Conservation (phyloP, 2,888 invertebrate genomes). For the Tanypteryx hageni region DNA sequence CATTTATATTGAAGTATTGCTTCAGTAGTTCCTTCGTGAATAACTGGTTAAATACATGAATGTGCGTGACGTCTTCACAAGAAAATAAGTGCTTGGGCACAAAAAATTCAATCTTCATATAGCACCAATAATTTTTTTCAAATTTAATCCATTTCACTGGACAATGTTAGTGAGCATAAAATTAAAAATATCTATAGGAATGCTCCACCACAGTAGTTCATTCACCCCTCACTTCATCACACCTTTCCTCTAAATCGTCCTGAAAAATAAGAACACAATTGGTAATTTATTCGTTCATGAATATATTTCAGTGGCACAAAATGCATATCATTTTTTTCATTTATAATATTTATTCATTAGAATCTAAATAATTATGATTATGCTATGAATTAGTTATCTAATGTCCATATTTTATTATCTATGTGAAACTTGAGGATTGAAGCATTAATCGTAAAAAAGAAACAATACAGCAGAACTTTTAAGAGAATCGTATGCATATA, state of each 20-base stretch:
- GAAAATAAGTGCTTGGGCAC: slow-evolving; percentile 43
- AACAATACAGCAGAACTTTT: no score
- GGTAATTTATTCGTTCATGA: slow-evolving; percentile 47
- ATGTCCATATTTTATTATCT: no score
- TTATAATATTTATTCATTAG: no score
- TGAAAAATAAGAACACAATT: slow-evolving; percentile 74
- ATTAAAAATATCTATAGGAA: slow-evolving; percentile 7
- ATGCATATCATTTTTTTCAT: no score
- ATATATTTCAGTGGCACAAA: neutral
- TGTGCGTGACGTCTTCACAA: slow-evolving; percentile 28
- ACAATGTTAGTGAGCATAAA: slow-evolving; percentile 44
- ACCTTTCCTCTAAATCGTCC: slow-evolving; percentile 88
- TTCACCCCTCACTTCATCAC: slow-evolving; percentile 84
- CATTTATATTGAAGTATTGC: neutral
- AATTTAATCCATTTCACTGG: slow-evolving; percentile 10
- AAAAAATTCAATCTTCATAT: slow-evolving; percentile 31
- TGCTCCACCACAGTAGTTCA: slow-evolving; percentile 47
- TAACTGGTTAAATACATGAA: slow-evolving; percentile 51
- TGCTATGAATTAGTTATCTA: no score
- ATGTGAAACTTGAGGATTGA: no score
- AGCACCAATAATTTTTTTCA: slow-evolving; percentile 51
- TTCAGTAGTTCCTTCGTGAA: neutral
- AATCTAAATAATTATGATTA: no score
- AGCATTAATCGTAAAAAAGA: no score
- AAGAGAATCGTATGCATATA: no score